Evolutionary conservation across 2,797 vertebrate genomes (phyloP), one percentile per base, ranked within the genome.

Genomic region (Helostoma temminkii): DNA sequence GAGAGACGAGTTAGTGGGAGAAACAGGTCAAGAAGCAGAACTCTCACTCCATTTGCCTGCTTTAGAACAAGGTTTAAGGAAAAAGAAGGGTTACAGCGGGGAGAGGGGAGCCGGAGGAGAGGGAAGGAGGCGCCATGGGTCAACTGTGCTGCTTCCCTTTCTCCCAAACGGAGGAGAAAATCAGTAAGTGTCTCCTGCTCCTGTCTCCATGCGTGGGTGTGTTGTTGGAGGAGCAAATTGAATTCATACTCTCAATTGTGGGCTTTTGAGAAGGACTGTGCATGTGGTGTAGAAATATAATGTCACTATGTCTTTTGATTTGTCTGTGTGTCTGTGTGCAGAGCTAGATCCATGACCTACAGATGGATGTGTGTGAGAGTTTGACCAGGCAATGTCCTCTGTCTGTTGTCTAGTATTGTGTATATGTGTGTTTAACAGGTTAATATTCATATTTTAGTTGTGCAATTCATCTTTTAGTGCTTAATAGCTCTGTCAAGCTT

Each of bases 101-200:
- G 77, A 55, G 39, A 78, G 67, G 76, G 59, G 78, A 81, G 47
- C 42, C 42, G 68, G 75, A 83, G 84, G 73, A 80, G 67, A 85
- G 82, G 75, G 70, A 80, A 74, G 82, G 90, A 85, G 80, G 80
- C 83, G 85, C 82, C 93, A 99, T 99, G 97, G 97, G 97, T 87
- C 97, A 99, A 93, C 94, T 98, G 75, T 99, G 98, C 95, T 99
- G 98, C 93, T 98, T 98, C 80, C 97, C 97, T 19, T 97, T 99
- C 92, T 95, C 96, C 70, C 93, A 97, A 83, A 93, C 95, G 2
- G 96, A 98, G 85, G 96, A 96, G 66, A 98, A 98, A 93, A 97
- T 96, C 95, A 94, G 97, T 99, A 94, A 98, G 97, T 96, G 78
- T 81, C 69, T 80, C 66, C 70, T 58, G 78, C 80, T 78, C 93